Evolutionary conservation across 2,888 invertebrate genomes (phyloP).

Genomic region (Torymus aiolomorphi): DNA sequence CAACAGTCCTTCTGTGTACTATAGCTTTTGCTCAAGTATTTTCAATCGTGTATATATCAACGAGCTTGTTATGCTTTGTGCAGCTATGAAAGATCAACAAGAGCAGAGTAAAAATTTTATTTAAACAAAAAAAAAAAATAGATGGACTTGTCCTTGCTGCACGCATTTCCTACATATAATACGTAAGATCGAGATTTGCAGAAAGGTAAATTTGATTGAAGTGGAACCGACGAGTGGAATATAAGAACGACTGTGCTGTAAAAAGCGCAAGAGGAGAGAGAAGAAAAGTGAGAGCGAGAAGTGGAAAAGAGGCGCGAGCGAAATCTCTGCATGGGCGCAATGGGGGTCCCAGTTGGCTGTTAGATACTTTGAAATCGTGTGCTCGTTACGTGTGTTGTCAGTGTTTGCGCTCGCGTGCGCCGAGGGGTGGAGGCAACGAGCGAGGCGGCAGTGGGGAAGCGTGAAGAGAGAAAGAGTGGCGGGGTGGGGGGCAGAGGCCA

Average conservation of each 20-base stretch:
- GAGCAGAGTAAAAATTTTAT: background rate
- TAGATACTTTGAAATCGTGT: background rate
- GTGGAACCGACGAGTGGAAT: too few relatives aligned
- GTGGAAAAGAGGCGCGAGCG: background rate
- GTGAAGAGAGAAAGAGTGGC: background rate
- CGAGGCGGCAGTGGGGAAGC: background rate
- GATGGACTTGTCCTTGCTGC: too few relatives aligned
- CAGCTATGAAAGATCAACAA: too few relatives aligned
- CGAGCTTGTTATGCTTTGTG: conserved; percentile 1
- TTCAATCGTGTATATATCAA: background rate
- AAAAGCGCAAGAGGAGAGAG: too few relatives aligned
- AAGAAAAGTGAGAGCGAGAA: background rate
- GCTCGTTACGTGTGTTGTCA: conserved; percentile 31
- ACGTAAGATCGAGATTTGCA: too few relatives aligned
- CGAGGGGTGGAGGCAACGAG: background rate
- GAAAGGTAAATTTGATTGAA: too few relatives aligned
- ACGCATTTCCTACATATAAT: too few relatives aligned
- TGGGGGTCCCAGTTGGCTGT: conserved; percentile 2
- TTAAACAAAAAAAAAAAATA: too few relatives aligned
- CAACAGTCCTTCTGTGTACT: conserved; percentile 15
- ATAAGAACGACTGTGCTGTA: too few relatives aligned
- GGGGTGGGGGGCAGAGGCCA: background rate
- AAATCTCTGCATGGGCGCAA: background rate
- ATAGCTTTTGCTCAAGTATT: background rate
- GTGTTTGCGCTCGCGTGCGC: background rate